Conservation (phyloP, 2,113 vertebrate genomes). For the Thermophis baileyi region DNA sequence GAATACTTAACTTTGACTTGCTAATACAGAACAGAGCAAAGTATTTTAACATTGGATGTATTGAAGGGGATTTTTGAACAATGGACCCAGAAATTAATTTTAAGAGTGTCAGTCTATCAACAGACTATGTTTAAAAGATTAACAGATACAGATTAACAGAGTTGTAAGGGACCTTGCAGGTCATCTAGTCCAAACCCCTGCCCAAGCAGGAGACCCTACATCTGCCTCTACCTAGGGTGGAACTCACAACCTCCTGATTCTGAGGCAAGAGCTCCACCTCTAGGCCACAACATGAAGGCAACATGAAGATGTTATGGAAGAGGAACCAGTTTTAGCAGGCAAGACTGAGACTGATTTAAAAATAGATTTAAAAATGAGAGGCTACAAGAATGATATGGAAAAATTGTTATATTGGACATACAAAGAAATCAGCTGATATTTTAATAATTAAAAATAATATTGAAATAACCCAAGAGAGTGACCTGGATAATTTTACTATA, state of each 20-base stretch:
- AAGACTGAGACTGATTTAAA: not conserved
- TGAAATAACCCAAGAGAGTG: not conserved
- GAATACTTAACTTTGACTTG: not conserved
- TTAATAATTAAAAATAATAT: not conserved
- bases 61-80: not conserved
- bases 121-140: not conserved
- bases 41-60: not conserved
- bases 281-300: no score
- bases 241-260: no score
- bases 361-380: not conserved
- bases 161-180: no score
- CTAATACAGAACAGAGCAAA: not conserved
- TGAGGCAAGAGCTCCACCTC: no score
- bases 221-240: no score
- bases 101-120: not conserved
- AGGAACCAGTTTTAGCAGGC: not conserved
- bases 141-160: no score
- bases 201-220: no score
- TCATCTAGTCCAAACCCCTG: no score
- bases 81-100: not conserved
- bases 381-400: not conserved
- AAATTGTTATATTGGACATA: not conserved
- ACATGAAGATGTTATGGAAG: not conserved
- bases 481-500: not conserved
- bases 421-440: not conserved